Evolutionary conservation across 2,888 invertebrate genomes (phyloP), one percentile per base, ranked within the genome.

Genomic region (Agelastica alni): DNA sequence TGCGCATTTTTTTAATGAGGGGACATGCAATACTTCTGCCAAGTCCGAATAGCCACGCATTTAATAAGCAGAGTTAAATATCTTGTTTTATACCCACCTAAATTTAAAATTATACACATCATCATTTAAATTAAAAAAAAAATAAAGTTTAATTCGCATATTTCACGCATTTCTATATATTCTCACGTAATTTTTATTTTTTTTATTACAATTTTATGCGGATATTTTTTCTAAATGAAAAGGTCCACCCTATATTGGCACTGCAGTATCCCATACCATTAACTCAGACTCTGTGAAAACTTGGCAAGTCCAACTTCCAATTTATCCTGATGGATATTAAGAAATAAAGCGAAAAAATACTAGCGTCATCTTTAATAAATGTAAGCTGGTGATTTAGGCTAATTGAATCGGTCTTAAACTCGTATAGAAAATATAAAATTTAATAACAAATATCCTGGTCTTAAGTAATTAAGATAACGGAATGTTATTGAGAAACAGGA

Each of bases 301-400:
- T 30, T 44, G 44, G 44, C 44, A 44, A 31, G 44, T 44, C 44
- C 20, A 6, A 44, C 32, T 44, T 32, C 32, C 44, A 44, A 44
- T 44, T 32, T 44, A 32, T 7, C n/a, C 44, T 44, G 44, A 44
- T 44, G 44, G 44, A 44, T 44, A 44, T 32, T 44, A 44, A 20
- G 18, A 44, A 44, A n/a, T 44, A 44, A 17, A 17, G 32, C 44
- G 44, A 22, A 44, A 44, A 44, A 44, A 32, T 44, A 18, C 7
- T 41, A 32, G 18, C 44, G 32, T 31, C 44, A 17, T 44, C 17
- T 44, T 44, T 31, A 6, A 32, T 44, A 32, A 44, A 44, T 7
- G 32, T 32, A 20, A 32, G 44, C 32, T 9, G 12, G 31, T 31
- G 44, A 44, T 32, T 44, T 22, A 44, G 13, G 18, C 43, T 44